Evolutionary conservation across 2,797 vertebrate genomes (phyloP).

Genomic region (Prionace glauca): DNA sequence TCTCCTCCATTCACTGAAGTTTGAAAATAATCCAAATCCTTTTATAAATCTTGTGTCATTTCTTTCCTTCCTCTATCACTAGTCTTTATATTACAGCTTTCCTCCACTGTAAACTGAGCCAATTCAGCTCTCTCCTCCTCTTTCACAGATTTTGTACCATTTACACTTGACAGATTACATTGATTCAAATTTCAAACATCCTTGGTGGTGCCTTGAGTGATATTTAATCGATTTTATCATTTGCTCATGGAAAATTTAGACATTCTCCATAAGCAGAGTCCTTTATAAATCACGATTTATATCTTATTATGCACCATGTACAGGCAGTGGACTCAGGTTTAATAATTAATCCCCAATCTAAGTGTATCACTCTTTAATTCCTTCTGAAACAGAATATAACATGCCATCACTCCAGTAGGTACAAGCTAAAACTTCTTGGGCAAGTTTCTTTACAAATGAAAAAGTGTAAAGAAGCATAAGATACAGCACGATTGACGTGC

Average conservation of each 20-base stretch:
- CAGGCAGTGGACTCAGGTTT: neutral
- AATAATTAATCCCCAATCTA: neutral
- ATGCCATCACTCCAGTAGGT: neutral
- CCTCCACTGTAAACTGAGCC: neutral
- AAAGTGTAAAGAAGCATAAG: neutral
- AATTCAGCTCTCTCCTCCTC: neutral
- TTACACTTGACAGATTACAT: neutral
- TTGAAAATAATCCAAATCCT: neutral
- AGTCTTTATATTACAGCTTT: slow-evolving; percentile 21
- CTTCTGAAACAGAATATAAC: neutral
- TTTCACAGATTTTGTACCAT: neutral
- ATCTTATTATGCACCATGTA: neutral
- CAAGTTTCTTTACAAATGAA: neutral
- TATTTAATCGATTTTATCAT: neutral
- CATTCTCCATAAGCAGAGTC: neutral
- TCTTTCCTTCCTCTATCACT: slow-evolving; percentile 11
- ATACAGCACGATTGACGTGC: neutral
- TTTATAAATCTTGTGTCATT: neutral
- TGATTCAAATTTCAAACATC: slow-evolving; percentile 3
- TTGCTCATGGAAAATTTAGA: neutral
- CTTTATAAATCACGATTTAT: neutral
- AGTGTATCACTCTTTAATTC: neutral
- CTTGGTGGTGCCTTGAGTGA: neutral
- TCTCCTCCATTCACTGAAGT: neutral
- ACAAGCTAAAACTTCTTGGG: neutral